Conservation (phyloP, 1,140 invertebrate species). For the Mya arenaria region DNA sequence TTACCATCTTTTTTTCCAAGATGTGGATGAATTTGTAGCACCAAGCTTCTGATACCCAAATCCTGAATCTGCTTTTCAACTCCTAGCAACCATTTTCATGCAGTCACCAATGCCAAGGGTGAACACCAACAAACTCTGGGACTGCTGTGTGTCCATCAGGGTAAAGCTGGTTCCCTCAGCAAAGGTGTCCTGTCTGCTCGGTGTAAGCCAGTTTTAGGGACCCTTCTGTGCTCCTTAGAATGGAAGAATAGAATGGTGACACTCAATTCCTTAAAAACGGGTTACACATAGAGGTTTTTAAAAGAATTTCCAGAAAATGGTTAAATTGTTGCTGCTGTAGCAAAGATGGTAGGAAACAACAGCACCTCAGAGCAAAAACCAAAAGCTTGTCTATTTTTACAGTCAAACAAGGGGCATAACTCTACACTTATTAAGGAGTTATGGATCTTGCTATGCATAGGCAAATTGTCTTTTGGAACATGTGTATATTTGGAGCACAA, state of each 20-base stretch:
- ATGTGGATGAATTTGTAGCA: background rate
- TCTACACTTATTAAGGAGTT: no score
- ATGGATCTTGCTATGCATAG: no score
- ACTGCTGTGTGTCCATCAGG: constrained; percentile 57
- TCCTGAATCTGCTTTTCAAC: constrained; percentile 58
- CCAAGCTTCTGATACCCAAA: constrained; percentile 51
- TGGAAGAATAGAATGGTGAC: constrained; percentile 2
- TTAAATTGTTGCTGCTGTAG: no score
- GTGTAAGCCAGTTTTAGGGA: constrained; percentile 81
- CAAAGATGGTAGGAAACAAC: no score
- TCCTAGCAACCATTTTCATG: constrained; percentile 18
- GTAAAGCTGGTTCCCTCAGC: constrained; percentile 64
- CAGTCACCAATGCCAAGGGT: constrained; percentile 64
- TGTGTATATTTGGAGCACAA: no score
- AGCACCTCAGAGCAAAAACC: no score
- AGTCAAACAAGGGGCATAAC: no score
- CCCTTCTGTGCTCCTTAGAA: constrained; percentile 63
- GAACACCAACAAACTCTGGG: constrained; percentile 74
- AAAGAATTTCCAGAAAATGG: no score
- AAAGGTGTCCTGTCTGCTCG: constrained; percentile 80
- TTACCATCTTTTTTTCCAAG: constrained; percentile 23
- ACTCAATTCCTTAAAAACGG: no score
- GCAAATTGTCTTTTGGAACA: no score
- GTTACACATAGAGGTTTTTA: no score
- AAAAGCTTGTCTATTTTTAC: no score